A percentile compares a stretch with the other conserved stretches of the same genome.
These are phyloP conservation scores for Lepidochrysops patricia DNA, from an alignment of 2,888 invertebrate genomes.

Conservation along the genomic window DNA sequence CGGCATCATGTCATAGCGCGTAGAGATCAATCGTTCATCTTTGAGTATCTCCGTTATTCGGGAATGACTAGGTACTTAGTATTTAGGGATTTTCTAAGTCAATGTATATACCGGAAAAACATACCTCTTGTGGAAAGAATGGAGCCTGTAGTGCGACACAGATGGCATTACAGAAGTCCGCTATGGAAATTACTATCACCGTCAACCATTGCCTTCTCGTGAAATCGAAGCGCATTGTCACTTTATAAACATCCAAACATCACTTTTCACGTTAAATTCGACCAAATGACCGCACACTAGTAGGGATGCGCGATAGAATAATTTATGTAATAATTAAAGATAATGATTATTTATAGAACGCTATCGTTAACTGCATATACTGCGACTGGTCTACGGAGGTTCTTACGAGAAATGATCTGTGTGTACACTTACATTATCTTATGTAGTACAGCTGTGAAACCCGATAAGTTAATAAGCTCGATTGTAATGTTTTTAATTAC, in stretches of 20 bases:
- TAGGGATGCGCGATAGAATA: not conserved
- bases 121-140: slow-evolving; percentile 88
- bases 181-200: slow-evolving; percentile 83
- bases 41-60: too few species aligned
- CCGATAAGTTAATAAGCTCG: not conserved
- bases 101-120: slow-evolving; percentile 30
- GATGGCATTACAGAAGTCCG: slow-evolving; percentile 88
- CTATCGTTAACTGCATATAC: not conserved
- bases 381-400: not conserved
- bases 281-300: not conserved
- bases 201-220: slow-evolving; percentile 85
- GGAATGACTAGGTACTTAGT: too few species aligned
- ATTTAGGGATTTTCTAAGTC: too few species aligned
- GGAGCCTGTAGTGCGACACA: slow-evolving; percentile 90
- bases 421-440: not conserved
- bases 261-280: not conserved
- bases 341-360: not conserved
- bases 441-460: not conserved
- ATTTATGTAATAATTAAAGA: slow-evolving; percentile 2
- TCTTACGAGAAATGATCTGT: not conserved
- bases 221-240: slow-evolving; percentile 77
- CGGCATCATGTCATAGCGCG: too few species aligned
- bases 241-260: not conserved
- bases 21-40: too few species aligned
- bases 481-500: slow-evolving; percentile 2